These are phyloP conservation scores for Neelides sp. DNA, from an alignment of 1,140 invertebrate species.

Conservation along the genomic window DNA sequence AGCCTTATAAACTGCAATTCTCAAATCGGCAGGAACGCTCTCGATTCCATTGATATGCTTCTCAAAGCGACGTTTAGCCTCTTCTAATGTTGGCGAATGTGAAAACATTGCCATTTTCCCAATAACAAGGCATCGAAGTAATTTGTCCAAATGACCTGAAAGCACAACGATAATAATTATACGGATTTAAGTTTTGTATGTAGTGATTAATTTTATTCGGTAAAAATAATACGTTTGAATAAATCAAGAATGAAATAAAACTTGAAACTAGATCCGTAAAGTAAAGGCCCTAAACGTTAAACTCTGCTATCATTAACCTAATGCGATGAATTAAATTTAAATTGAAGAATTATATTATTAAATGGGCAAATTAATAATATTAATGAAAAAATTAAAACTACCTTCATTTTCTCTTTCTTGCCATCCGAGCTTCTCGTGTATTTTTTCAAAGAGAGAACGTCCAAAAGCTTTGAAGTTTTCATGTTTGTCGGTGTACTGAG, in stretches of 20 bases:
- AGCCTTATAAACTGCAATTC: slow-evolving; percentile 72
- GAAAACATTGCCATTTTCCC: slow-evolving; percentile 64
- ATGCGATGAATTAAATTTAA: background rate
- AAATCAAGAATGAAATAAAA: background rate
- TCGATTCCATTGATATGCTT: slow-evolving; percentile 48
- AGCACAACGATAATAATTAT: slow-evolving; percentile 18
- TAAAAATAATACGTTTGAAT: too few relatives aligned
- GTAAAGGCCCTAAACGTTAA: too few relatives aligned
- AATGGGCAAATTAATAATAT: background rate
- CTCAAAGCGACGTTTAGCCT: slow-evolving; percentile 58
- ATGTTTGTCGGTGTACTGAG: slow-evolving; percentile 58
- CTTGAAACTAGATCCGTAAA: too few relatives aligned
- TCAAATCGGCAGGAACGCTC: slow-evolving; percentile 73
- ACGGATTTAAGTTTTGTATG: background rate
- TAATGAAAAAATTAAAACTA: slow-evolving; percentile 26
- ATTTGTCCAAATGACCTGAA: slow-evolving; percentile 61
- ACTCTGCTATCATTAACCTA: too few relatives aligned
- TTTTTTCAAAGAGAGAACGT: slow-evolving; percentile 50
- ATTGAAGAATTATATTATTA: background rate
- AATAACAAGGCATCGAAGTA: slow-evolving; percentile 71
- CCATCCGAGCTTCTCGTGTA: slow-evolving; percentile 65
- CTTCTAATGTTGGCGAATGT: slow-evolving; percentile 57
- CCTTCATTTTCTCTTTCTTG: slow-evolving; percentile 56
- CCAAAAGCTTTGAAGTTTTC: slow-evolving; percentile 58
- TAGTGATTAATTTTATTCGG: too few relatives aligned